Percentiles rank a stretch among this genome's conserved stretches.
Conservation (phyloP, 2,113 vertebrate species). For the Calyptommatus sinebrachiatus region DNA sequence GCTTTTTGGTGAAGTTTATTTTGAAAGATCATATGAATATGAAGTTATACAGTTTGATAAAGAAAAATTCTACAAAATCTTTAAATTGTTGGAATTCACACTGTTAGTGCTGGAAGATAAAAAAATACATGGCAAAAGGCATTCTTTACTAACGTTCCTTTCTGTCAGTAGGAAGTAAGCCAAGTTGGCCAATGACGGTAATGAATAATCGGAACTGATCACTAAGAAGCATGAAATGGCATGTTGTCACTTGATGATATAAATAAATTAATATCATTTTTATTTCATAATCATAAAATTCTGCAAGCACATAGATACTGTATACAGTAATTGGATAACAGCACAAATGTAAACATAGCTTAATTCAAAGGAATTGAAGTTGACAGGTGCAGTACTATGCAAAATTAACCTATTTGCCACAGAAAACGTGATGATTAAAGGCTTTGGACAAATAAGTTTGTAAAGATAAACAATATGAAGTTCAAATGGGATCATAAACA, state of each 20-base stretch:
- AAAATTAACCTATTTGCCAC: constrained; percentile 36
- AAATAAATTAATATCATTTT: constrained; percentile 30
- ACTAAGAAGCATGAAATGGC: background rate
- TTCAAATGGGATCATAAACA: background rate
- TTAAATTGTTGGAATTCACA: background rate
- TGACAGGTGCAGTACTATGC: constrained; percentile 40
- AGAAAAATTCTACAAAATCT: background rate
- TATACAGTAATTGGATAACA: constrained; percentile 34
- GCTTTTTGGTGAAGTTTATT: too few species aligned
- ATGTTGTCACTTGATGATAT: constrained; percentile 6
- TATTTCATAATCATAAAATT: constrained; percentile 34
- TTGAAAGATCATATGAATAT: background rate
- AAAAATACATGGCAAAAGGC: constrained; percentile 38
- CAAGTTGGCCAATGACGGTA: background rate
- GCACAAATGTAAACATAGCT: constrained; percentile 17
- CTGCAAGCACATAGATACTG: constrained; percentile 43
- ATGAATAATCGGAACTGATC: too few species aligned
- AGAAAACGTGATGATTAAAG: constrained; percentile 21
- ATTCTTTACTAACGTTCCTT: constrained; percentile 45
- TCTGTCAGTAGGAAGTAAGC: constrained; percentile 44
- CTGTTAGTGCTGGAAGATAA: background rate
- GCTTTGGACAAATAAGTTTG: constrained; percentile 30
- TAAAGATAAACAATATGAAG: background rate
- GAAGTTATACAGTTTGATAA: background rate
- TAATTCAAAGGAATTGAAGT: constrained; percentile 32